Percentiles rank a stretch among this genome's conserved stretches.
These are phyloP conservation scores for Globodera rostochiensis DNA, from an alignment of 1,140 invertebrate genomes.

Conservation along the genomic window DNA sequence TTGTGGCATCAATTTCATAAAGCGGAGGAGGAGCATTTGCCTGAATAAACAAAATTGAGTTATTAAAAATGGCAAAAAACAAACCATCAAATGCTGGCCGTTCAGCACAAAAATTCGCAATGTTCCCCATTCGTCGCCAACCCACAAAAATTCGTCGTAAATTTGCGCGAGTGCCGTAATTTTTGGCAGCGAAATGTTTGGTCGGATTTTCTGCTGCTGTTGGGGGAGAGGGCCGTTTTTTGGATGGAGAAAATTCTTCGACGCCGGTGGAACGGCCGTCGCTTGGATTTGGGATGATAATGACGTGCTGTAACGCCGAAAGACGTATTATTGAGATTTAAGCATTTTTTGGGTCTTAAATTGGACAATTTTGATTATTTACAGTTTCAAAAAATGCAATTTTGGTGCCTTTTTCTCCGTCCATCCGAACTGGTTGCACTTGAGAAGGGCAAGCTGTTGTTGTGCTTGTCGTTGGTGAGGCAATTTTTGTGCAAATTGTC, in stretches of 20 bases:
- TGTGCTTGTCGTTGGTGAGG: neutral
- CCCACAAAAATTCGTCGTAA: slow-evolving; percentile 29
- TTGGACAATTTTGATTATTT: too few relatives aligned
- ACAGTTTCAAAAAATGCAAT: neutral
- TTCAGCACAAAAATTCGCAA: slow-evolving; percentile 15
- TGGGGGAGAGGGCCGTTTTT: neutral
- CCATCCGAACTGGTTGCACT: slow-evolving; percentile 43
- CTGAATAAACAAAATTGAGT: neutral
- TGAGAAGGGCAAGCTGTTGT: slow-evolving; percentile 12
- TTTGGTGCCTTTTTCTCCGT: slow-evolving; percentile 39
- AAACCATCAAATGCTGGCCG: neutral
- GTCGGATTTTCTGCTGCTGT: slow-evolving; percentile 11
- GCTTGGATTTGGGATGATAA: neutral
- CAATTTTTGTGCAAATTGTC: too few relatives aligned
- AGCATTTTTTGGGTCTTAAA: neutral
- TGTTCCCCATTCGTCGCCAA: slow-evolving; percentile 22
- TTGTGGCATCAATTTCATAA: neutral
- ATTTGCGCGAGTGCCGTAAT: slow-evolving; percentile 27
- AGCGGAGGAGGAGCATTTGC: neutral
- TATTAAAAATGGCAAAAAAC: neutral
- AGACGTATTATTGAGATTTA: neutral
- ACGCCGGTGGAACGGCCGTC: neutral
- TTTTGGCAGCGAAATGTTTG: slow-evolving; percentile 1
- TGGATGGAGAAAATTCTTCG: neutral
- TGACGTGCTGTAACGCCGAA: neutral